Percentiles rank a stretch among this genome's conserved stretches.
Conservation (phyloP, 2,888 invertebrate genomes). For the Bruchidius siliquastri region DNA sequence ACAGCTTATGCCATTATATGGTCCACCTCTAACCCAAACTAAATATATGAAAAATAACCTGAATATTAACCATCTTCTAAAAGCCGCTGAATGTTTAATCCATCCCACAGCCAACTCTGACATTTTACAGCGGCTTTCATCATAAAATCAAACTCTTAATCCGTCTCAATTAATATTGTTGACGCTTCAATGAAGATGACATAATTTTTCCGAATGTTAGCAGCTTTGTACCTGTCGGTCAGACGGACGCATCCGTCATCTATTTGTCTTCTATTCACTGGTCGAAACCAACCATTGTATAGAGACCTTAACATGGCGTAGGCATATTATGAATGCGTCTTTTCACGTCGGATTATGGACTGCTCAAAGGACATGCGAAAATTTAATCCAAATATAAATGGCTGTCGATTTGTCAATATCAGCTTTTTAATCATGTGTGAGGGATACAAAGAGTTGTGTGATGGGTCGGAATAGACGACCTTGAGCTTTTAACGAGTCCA, state of each 20-base stretch:
- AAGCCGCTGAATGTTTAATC: no score
- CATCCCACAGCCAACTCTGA: neutral
- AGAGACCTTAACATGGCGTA: conserved; percentile 1
- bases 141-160: neutral
- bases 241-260: conserved; percentile 1
- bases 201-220: conserved; percentile 7
- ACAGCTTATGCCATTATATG: no score
- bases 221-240: conserved; percentile 2
- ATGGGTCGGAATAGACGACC: neutral
- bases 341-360: conserved; percentile 8
- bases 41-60: no score
- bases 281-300: conserved; percentile 1
- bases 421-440: neutral
- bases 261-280: conserved; percentile 16
- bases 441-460: neutral
- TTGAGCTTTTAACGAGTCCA: neutral
- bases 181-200: conserved; percentile 9
- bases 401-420: conserved; percentile 6
- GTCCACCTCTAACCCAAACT: no score
- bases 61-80: no score
- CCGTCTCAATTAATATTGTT: conserved; percentile 6
- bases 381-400: conserved; percentile 6
- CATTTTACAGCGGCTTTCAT: neutral
- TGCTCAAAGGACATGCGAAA: conserved; percentile 4
- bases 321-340: conserved; percentile 4